Evolutionary conservation across 2,797 vertebrate genomes (phyloP).

Genomic region (Pelochelys cantorii): DNA sequence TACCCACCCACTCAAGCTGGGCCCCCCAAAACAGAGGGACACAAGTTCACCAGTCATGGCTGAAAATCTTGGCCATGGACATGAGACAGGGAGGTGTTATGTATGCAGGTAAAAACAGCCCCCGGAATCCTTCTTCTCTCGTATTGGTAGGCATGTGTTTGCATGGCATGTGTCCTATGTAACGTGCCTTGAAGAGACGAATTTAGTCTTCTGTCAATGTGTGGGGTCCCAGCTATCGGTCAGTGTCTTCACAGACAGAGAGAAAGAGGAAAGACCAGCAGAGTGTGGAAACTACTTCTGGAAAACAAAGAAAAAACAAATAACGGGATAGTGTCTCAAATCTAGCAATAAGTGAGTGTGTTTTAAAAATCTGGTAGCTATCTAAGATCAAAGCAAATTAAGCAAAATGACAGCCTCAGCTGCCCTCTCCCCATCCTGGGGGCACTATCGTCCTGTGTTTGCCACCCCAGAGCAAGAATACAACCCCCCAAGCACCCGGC

Average conservation of each 20-base stretch:
- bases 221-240: neutral
- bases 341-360: neutral
- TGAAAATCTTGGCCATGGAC: neutral
- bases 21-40: neutral
- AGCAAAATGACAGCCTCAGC: neutral
- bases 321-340: neutral
- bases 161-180: neutral
- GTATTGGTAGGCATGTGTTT: neutral
- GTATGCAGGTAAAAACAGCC: neutral
- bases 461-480: neutral
- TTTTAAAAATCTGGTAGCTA: neutral
- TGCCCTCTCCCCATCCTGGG: neutral
- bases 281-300: neutral
- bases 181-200: neutral
- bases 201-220: neutral
- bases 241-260: neutral
- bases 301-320: neutral
- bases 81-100: neutral
- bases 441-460: neutral
- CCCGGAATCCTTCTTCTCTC: neutral
- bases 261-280: neutral
- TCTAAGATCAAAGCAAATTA: neutral
- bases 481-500: neutral
- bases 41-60: neutral
- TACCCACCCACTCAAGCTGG: neutral